phyloP scores from a whole-genome alignment of 2,797 vertebrate genomes.

The Chelon auratus region DNA sequence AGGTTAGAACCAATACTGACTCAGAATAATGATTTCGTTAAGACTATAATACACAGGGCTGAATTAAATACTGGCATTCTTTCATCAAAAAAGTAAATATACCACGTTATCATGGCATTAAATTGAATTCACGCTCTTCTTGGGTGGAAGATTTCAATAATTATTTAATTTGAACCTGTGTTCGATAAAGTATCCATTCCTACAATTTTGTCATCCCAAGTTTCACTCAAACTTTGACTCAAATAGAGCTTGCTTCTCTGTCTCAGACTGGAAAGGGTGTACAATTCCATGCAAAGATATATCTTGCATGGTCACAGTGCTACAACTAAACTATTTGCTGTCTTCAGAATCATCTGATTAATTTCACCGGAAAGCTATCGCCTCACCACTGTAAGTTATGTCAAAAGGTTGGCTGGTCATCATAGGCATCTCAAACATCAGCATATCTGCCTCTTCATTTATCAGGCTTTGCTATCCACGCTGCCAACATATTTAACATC shows the following conservation, averaged over 20 bases:
- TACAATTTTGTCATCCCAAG: neutral
- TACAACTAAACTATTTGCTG: neutral
- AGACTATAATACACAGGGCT: slow-evolving; percentile 56
- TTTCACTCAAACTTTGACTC: neutral
- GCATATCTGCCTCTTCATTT: neutral
- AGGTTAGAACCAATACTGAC: slow-evolving; percentile 66
- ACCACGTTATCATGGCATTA: slow-evolving; percentile 1
- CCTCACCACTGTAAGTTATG: neutral
- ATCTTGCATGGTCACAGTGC: neutral
- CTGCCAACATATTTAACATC: neutral
- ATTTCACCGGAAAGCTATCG: neutral
- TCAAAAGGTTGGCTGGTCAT: neutral
- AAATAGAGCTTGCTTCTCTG: neutral
- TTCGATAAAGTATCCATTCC: too few species aligned
- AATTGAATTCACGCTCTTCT: neutral
- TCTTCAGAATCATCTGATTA: neutral
- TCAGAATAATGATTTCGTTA: slow-evolving; percentile 74
- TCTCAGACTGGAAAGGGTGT: neutral
- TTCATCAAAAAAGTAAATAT: slow-evolving; percentile 40
- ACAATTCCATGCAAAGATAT: neutral
- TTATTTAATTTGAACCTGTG: too few species aligned
- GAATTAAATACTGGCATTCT: slow-evolving; percentile 53
- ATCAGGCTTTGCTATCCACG: neutral
- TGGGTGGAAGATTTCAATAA: neutral
- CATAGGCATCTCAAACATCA: neutral